Evolutionary conservation across 2,113 vertebrate species (phyloP).

Genomic region (Platichthys stellatus): DNA sequence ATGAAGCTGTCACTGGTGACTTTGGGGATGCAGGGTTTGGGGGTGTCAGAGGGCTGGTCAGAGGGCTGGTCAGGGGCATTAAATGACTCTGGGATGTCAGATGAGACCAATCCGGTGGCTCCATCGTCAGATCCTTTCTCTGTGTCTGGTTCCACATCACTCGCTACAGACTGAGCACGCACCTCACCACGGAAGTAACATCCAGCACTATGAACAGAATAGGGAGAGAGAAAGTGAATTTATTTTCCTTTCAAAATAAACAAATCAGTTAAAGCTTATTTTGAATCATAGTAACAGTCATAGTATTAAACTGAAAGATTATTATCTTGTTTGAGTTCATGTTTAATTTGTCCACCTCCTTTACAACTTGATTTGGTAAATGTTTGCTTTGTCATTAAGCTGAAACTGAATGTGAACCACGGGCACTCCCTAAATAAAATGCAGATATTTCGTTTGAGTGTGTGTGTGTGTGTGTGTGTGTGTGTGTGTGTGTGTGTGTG

Average conservation of each 20-base stretch:
- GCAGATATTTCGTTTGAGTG: too few relatives aligned
- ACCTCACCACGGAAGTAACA: slow-evolving; percentile 95
- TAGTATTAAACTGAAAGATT: too few relatives aligned
- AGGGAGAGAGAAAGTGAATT: slow-evolving; percentile 4
- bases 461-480: neutral
- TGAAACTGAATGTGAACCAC: too few relatives aligned
- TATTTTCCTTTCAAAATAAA: too few relatives aligned
- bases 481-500: neutral
- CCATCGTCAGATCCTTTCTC: slow-evolving; percentile 64
- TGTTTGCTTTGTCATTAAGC: too few relatives aligned
- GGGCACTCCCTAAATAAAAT: too few relatives aligned
- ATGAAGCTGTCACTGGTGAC: slow-evolving; percentile 87
- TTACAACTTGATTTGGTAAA: too few relatives aligned
- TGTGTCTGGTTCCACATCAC: slow-evolving; percentile 84
- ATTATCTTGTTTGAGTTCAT: neutral
- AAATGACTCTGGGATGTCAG: slow-evolving; percentile 27
- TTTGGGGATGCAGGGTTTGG: slow-evolving; percentile 79
- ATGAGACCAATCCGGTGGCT: neutral
- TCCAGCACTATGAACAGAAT: slow-evolving; percentile 85
- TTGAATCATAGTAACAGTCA: too few relatives aligned
- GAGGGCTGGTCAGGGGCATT: neutral
- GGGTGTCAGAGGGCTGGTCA: slow-evolving; percentile 40
- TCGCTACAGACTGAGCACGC: slow-evolving; percentile 80
- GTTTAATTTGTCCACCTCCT: too few relatives aligned
- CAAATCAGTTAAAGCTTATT: neutral